These are phyloP conservation scores for Invenusta paracnida DNA, from an alignment of 2,888 invertebrate species.

Conservation along the genomic window DNA sequence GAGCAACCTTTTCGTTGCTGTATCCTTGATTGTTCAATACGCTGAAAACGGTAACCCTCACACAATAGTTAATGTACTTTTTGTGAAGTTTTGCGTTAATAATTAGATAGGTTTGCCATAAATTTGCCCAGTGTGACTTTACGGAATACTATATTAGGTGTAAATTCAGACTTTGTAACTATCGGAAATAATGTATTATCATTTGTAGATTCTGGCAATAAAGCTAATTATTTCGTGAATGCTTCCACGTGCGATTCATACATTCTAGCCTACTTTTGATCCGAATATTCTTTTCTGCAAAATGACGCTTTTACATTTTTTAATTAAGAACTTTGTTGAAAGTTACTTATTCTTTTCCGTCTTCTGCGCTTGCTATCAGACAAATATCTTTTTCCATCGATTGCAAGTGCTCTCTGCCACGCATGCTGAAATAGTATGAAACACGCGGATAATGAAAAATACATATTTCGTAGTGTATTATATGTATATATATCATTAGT, in stretches of 20 bases:
- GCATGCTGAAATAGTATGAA: background rate
- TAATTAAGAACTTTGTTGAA: background rate
- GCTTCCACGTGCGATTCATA: background rate
- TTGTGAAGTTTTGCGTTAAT: background rate
- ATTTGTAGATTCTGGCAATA: background rate
- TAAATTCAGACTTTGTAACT: background rate
- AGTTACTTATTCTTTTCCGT: background rate
- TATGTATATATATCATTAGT: too few species aligned
- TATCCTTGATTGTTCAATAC: constrained; percentile 4
- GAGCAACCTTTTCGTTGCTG: background rate
- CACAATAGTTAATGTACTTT: background rate
- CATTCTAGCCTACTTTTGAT: background rate
- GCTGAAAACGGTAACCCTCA: background rate
- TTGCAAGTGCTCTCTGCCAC: background rate
- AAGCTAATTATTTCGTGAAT: background rate
- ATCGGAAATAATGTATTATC: background rate
- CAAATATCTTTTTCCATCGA: background rate
- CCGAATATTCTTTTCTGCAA: background rate
- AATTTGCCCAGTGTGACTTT: background rate
- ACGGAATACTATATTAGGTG: background rate
- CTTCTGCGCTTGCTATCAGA: background rate
- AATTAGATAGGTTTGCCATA: background rate
- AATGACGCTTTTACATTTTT: background rate
- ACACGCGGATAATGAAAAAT: too few species aligned
- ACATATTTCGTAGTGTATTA: too few species aligned